Evolutionary conservation across 2,113 vertebrate genomes (phyloP).

Genomic region (Ictalurus furcatus): DNA sequence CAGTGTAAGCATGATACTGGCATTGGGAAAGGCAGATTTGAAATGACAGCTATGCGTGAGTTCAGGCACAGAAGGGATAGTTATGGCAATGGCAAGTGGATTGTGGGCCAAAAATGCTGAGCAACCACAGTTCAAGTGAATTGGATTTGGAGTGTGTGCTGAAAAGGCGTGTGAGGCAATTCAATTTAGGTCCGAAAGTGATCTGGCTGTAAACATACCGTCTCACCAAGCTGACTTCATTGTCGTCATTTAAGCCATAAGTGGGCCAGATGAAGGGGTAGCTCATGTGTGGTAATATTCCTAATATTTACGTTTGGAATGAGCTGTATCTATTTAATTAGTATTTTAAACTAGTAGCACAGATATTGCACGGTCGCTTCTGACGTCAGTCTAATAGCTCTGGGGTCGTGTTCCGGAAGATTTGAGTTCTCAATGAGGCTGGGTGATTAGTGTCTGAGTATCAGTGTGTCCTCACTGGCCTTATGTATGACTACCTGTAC

Average conservation of each 20-base stretch:
- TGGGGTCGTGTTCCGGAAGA: constrained; percentile 15
- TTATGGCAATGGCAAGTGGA: neutral
- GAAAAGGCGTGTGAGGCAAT: neutral
- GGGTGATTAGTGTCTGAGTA: constrained; percentile 6
- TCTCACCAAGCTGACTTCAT: neutral
- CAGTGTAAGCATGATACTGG: neutral
- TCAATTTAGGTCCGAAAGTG: neutral
- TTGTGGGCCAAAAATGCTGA: neutral
- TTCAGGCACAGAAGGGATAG: neutral
- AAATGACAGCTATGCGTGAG: neutral
- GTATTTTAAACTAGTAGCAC: neutral
- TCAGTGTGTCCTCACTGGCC: neutral
- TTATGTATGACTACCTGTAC: neutral
- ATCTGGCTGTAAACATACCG: neutral
- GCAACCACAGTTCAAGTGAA: neutral
- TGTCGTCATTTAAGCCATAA: neutral
- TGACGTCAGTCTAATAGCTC: constrained; percentile 34
- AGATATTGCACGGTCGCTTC: neutral
- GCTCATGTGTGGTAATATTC: neutral
- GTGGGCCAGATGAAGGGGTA: neutral
- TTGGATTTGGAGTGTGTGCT: neutral
- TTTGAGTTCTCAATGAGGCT: neutral
- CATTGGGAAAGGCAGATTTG: neutral
- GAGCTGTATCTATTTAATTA: neutral
- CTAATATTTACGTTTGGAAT: neutral